Conservation (phyloP, 2,797 vertebrate species). For the Sebastes trivittatus region DNA sequence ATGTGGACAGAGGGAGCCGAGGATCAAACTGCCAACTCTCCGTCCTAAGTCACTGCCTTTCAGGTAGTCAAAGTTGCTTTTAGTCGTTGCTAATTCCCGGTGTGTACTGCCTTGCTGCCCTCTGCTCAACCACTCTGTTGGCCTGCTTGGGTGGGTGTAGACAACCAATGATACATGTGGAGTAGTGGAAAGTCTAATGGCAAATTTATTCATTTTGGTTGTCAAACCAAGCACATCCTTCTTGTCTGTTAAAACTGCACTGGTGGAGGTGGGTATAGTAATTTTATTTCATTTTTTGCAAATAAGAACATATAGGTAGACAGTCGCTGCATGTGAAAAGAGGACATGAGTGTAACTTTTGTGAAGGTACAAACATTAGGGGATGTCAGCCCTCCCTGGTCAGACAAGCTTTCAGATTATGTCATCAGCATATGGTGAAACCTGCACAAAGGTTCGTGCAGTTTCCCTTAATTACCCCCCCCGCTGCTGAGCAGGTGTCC, state of each 20-base stretch:
- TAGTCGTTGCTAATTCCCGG: neutral
- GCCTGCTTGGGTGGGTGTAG: neutral
- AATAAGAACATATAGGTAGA: neutral
- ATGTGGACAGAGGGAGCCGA: neutral
- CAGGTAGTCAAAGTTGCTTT: neutral
- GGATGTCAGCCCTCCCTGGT: neutral
- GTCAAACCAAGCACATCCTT: neutral
- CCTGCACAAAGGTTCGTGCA: neutral
- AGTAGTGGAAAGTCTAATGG: neutral
- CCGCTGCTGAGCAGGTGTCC: neutral
- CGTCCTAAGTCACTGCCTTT: neutral
- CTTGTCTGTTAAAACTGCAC: neutral
- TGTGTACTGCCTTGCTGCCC: neutral
- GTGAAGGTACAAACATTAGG: neutral
- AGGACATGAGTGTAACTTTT: neutral
- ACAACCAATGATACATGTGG: neutral
- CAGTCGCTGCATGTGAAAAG: neutral
- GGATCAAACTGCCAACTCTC: neutral
- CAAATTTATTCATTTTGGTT: neutral
- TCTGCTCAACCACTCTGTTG: neutral
- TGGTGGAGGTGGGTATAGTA: accelerated
- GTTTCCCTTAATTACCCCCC: neutral
- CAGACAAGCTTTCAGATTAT: neutral
- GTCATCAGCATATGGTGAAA: neutral
- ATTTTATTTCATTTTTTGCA: neutral